phyloP scores from a whole-genome alignment of 2,888 invertebrate species.

The Meghimatium bilineatum region DNA sequence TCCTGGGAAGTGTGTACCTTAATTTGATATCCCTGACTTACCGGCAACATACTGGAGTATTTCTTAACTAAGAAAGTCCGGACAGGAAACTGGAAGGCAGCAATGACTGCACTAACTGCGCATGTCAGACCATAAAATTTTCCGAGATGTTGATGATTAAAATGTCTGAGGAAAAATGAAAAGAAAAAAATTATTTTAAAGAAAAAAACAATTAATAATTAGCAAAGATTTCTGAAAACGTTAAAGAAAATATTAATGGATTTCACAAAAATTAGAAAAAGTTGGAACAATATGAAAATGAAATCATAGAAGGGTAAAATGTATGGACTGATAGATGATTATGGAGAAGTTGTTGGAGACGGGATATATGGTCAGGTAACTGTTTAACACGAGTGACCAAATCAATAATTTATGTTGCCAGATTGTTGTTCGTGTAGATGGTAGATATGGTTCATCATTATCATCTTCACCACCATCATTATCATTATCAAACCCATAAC shows the following conservation, averaged over 20 bases:
- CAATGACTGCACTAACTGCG: slow-evolving; percentile 54
- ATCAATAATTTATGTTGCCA: too few species aligned
- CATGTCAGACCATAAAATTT: slow-evolving; percentile 60
- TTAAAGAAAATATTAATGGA: neutral
- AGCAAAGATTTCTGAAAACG: neutral
- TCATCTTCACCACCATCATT: too few species aligned
- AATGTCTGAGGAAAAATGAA: slow-evolving; percentile 59
- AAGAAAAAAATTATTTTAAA: neutral
- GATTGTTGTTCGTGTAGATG: too few species aligned
- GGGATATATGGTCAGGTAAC: too few species aligned
- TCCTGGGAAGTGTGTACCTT: too few species aligned
- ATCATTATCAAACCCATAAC: too few species aligned
- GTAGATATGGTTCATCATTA: too few species aligned
- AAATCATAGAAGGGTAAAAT: too few species aligned
- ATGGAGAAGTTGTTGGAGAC: too few species aligned
- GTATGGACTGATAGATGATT: too few species aligned
- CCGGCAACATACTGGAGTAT: slow-evolving; percentile 55
- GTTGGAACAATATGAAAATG: neutral
- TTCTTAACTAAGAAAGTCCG: slow-evolving; percentile 50
- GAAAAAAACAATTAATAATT: neutral
- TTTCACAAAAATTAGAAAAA: neutral
- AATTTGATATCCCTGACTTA: too few species aligned
- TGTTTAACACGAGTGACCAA: too few species aligned
- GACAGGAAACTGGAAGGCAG: slow-evolving; percentile 59
- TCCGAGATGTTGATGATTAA: slow-evolving; percentile 66